These are phyloP conservation scores for Pseudococcus jackbeardsleyi DNA, from an alignment of 2,888 invertebrate genomes.

Conservation along the genomic window DNA sequence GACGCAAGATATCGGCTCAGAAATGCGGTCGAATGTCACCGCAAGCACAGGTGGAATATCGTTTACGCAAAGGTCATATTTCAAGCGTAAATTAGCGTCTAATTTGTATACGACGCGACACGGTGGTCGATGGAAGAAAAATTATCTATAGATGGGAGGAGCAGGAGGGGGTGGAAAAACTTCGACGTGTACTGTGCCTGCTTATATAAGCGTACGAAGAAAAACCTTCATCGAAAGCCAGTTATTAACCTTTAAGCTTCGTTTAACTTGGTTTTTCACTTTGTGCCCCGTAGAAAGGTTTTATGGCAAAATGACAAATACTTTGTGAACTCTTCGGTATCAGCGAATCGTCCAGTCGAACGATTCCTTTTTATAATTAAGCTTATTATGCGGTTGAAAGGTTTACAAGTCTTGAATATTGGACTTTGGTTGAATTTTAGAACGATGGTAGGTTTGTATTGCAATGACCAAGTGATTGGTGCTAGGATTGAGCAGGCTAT, in stretches of 20 bases:
- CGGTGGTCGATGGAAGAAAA: not conserved
- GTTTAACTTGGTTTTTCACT: slow-evolving; percentile 50
- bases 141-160: not conserved
- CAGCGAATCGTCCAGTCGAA: slow-evolving; percentile 11
- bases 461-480: not conserved
- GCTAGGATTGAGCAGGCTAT: no score
- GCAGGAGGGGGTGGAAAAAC: no score
- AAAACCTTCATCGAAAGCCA: slow-evolving; percentile 47
- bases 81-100: slow-evolving; percentile 39
- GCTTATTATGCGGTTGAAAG: slow-evolving; percentile 56
- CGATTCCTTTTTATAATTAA: slow-evolving; percentile 51
- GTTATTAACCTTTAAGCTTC: slow-evolving; percentile 62
- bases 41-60: not conserved
- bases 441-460: not conserved
- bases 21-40: slow-evolving; percentile 13
- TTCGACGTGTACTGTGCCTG: no score
- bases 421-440: not conserved
- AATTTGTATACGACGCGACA: not conserved
- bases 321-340: slow-evolving; percentile 38
- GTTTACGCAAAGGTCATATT: slow-evolving; percentile 15
- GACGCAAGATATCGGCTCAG: not conserved
- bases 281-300: slow-evolving; percentile 56
- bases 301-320: slow-evolving; percentile 62
- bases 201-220: slow-evolving; percentile 7
- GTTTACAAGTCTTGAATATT: slow-evolving; percentile 26